Evolutionary conservation across 2,113 vertebrate genomes (phyloP), one percentile per base, ranked within the genome.

Genomic region (Amblyopsis rosae): DNA sequence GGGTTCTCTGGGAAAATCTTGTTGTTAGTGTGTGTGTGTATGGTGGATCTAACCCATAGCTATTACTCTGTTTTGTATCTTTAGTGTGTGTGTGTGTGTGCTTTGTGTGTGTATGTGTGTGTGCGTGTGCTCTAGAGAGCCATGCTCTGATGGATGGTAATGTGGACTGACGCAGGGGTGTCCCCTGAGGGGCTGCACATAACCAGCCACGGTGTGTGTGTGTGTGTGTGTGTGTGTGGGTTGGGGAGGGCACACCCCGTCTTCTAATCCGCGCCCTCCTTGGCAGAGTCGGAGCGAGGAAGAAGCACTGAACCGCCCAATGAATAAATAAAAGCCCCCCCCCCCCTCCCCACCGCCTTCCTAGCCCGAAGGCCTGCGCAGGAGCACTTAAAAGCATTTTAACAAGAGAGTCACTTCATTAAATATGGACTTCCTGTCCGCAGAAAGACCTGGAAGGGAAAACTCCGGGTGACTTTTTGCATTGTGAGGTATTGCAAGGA

Each of bases 381-480:
- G 86, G 84, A 90, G 88, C 91, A 91, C 91, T 91, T 91, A 91
- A 90, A 90, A 91, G 84, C 85, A 83, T 92, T 91, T 93, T 90
- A 89, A 91, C 88, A 92, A 92, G 88, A 88, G 84, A 88, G 83
- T 89, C 87, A 89, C 86, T 92, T 92, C 89, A 93, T 93, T 93
- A 93, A 92, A 93, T 92, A 92, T 93, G 89, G 89, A 92, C 88
- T 90, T 92, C 85, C 88, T 89, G 83, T 90, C 80, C 62, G 51
- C 76, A 76, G 78, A 79, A 88, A 86, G 82, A 77, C 84, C 57
- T 56, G 6, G 46, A 81, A 89, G 89, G 26, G 82, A 75, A 82
- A 86, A 82, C 87, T 83, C 67, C 10, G 67, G 69, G 70, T 82
- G 87, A 83, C 79, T 85, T 87, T 58, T 80, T 79, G 75, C 87